phyloP scores from a whole-genome alignment of 2,888 invertebrate species.

The Crepidodera aurea region DNA sequence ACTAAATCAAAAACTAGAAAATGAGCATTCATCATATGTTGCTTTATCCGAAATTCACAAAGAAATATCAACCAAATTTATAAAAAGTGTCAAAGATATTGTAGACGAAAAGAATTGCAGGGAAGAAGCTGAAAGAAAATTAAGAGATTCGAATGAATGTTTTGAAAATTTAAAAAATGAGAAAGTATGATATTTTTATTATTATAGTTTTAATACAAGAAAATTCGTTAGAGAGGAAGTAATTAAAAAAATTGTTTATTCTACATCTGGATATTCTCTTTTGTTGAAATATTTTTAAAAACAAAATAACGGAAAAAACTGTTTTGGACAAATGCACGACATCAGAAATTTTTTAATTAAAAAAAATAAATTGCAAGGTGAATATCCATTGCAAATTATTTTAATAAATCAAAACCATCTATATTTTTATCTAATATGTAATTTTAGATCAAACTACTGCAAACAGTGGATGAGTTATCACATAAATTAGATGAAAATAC shows the following conservation, averaged over 20 bases:
- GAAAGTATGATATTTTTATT: constrained; percentile 32
- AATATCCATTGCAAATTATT: no score
- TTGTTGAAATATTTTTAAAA: no score
- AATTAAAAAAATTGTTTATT: neutral
- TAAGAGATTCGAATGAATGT: constrained; percentile 31
- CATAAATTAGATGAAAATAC: constrained; percentile 38
- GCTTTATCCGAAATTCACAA: constrained; percentile 49
- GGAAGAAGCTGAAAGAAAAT: constrained; percentile 39
- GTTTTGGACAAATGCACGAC: no score
- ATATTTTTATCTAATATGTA: no score
- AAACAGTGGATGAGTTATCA: constrained; percentile 37
- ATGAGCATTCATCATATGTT: constrained; percentile 43
- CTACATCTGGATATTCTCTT: neutral
- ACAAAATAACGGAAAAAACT: no score
- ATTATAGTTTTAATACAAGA: neutral
- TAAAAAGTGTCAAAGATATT: constrained; percentile 48
- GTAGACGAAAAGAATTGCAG: constrained; percentile 49
- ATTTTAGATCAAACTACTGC: constrained; percentile 38
- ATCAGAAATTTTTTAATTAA: no score
- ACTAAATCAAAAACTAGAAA: constrained; percentile 37
- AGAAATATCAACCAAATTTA: constrained; percentile 49
- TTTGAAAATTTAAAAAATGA: constrained; percentile 37
- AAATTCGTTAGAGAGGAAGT: neutral
- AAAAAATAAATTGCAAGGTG: no score
- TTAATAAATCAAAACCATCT: no score